Evolutionary conservation across 1,140 invertebrate species (phyloP).

Genomic region (Bombus soroeensis): DNA sequence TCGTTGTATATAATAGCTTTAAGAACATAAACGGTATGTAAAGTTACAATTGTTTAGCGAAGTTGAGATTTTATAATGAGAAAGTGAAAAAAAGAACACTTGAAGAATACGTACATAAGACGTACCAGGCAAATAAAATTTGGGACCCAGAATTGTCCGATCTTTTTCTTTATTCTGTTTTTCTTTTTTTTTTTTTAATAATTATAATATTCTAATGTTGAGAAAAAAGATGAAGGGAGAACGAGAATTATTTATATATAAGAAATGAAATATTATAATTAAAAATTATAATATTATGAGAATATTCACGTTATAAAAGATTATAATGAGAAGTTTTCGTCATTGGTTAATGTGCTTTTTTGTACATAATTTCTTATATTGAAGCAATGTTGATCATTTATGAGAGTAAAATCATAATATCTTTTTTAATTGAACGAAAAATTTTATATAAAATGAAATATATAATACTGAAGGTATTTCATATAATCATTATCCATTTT

Average conservation of each 20-base stretch:
- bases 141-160: slow-evolving; percentile 58
- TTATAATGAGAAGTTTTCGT: slow-evolving; percentile 1
- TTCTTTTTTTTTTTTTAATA: slow-evolving; percentile 16
- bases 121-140: slow-evolving; percentile 49
- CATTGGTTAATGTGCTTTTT: slow-evolving; percentile 31
- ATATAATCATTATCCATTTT: slow-evolving; percentile 38
- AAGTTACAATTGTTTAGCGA: slow-evolving; percentile 73
- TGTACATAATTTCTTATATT: slow-evolving; percentile 50
- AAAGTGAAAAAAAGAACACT: slow-evolving; percentile 3
- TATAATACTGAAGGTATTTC: slow-evolving; percentile 34
- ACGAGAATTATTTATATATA: slow-evolving; percentile 15
- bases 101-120: slow-evolving; percentile 27
- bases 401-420: background rate
- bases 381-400: slow-evolving; percentile 32
- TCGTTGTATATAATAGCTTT: slow-evolving; percentile 82
- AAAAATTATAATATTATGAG: slow-evolving; percentile 11
- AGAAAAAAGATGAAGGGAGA: background rate
- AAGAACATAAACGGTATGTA: slow-evolving; percentile 73
- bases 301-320: background rate
- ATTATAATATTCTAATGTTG: slow-evolving; percentile 23
- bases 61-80: slow-evolving; percentile 56
- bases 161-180: background rate
- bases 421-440: slow-evolving; percentile 26
- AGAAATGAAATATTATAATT: background rate
- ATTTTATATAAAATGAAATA: slow-evolving; percentile 45